Evolutionary conservation across 1,140 invertebrate species (phyloP).

Genomic region (Drosophila santomea): DNA sequence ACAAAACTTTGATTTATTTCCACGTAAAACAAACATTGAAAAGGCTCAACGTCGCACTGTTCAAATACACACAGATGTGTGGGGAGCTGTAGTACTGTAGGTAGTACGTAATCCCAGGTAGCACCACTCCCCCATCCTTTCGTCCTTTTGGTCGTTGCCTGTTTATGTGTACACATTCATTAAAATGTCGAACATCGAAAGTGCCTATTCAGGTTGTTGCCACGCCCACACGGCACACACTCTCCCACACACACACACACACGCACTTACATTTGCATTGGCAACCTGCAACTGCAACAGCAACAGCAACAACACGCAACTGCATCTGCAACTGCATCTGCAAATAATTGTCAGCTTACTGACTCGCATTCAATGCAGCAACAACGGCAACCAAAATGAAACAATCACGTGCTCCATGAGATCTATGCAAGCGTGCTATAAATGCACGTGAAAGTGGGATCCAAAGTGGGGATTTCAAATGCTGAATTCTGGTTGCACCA

Average conservation of each 20-base stretch:
- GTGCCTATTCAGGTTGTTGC: conserved; percentile 80
- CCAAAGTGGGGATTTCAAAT: conserved; percentile 60
- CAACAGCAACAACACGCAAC: conserved; percentile 23
- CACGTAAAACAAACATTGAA: conserved; percentile 60
- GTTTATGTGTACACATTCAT: conserved; percentile 83
- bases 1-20: conserved; percentile 62
- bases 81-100: background rate
- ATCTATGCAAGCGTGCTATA: conserved; percentile 79
- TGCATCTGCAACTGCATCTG: conserved; percentile 59
- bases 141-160: conserved; percentile 29
- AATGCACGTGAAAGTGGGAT: conserved; percentile 80
- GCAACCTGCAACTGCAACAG: conserved; percentile 21
- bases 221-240: conserved; percentile 61
- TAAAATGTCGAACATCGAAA: conserved; percentile 83
- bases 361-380: conserved; percentile 68
- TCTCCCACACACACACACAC: conserved; percentile 16
- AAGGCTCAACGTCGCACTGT: conserved; percentile 36
- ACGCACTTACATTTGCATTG: conserved; percentile 26
- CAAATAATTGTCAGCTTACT: conserved; percentile 83
- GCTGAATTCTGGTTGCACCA: conserved; percentile 22
- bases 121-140: conserved; percentile 2
- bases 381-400: conserved; percentile 73
- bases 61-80: conserved; percentile 18
- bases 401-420: conserved; percentile 81
- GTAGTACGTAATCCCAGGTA: conserved; percentile 47